These are phyloP conservation scores for Hydrotaea cyrtoneurina DNA, from an alignment of 2,888 invertebrate genomes.

Conservation along the genomic window DNA sequence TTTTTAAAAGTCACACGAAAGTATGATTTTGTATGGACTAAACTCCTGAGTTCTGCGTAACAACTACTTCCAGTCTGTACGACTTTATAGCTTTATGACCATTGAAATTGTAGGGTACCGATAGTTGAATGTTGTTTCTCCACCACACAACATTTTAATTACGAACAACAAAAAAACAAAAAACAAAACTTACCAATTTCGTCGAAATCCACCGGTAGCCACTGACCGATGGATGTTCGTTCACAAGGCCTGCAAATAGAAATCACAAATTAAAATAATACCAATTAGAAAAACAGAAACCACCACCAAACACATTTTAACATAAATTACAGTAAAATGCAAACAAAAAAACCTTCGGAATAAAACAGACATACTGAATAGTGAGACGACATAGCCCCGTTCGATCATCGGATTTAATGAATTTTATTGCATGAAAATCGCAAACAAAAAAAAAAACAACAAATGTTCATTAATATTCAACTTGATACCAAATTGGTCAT, in stretches of 20 bases:
- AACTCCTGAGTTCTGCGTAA: too few species aligned
- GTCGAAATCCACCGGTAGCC: neutral
- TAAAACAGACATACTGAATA: neutral
- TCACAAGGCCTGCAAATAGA: conserved; percentile 27
- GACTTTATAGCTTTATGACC: too few species aligned
- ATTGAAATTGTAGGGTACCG: neutral
- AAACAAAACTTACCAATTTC: conserved; percentile 44
- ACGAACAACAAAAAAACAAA: too few species aligned
- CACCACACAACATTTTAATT: conserved; percentile 42
- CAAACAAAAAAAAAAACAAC: conserved; percentile 13
- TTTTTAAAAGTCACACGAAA: too few species aligned
- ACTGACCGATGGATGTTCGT: neutral
- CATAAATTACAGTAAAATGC: conserved; percentile 47
- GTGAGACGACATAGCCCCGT: neutral
- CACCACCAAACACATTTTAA: conserved; percentile 4
- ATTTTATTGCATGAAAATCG: conserved; percentile 25
- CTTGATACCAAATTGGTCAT: conserved; percentile 55
- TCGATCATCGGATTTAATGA: conserved; percentile 25
- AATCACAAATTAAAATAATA: conserved; percentile 44
- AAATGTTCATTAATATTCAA: conserved; percentile 53
- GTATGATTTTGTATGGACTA: too few species aligned
- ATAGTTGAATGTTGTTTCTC: conserved; percentile 10
- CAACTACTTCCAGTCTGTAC: too few species aligned
- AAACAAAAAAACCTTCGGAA: conserved; percentile 38
- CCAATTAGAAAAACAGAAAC: conserved; percentile 33